Percentiles rank a stretch among this genome's conserved stretches.
Conservation (phyloP, 2,888 invertebrate genomes). For the Epistrophe grossulariae region DNA sequence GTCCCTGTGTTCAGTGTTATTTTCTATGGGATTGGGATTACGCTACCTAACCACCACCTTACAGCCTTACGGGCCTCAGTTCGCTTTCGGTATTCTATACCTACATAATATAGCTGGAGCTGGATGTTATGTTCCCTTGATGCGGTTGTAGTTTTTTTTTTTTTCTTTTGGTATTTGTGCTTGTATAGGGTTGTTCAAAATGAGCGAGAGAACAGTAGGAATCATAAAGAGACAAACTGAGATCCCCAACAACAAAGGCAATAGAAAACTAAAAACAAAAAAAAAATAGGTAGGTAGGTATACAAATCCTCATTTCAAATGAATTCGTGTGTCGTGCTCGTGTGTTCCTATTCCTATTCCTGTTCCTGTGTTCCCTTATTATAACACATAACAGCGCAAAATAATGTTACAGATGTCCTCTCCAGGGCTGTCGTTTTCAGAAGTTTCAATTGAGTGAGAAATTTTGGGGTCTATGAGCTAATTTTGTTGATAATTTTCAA, state of each 20-base stretch:
- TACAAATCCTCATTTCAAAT: constrained; percentile 66
- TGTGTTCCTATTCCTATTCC: constrained; percentile 59
- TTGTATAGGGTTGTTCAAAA: constrained; percentile 55
- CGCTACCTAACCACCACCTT: constrained; percentile 6
- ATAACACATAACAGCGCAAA: constrained; percentile 54
- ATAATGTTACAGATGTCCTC: constrained; percentile 59
- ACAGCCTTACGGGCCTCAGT: neutral
- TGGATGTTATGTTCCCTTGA: constrained; percentile 54
- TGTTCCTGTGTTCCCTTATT: constrained; percentile 55
- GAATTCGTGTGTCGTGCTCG: constrained; percentile 64
- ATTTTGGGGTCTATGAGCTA: too few relatives aligned
- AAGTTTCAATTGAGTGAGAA: neutral
- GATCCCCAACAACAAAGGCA: constrained; percentile 20
- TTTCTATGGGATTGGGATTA: constrained; percentile 31
- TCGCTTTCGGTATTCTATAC: constrained; percentile 1
- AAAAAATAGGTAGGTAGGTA: neutral
- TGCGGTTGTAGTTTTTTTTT: constrained; percentile 67
- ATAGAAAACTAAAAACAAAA: constrained; percentile 32
- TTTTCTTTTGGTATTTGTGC: constrained; percentile 46
- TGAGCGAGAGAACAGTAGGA: constrained; percentile 66
- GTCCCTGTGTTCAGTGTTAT: constrained; percentile 4
- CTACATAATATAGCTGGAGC: neutral
- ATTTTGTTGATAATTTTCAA: too few relatives aligned
- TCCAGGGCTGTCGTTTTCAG: constrained; percentile 3
- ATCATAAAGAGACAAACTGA: constrained; percentile 61